phyloP scores from a whole-genome alignment of 2,113 vertebrate species.

The Rhizomys pruinosus region DNA sequence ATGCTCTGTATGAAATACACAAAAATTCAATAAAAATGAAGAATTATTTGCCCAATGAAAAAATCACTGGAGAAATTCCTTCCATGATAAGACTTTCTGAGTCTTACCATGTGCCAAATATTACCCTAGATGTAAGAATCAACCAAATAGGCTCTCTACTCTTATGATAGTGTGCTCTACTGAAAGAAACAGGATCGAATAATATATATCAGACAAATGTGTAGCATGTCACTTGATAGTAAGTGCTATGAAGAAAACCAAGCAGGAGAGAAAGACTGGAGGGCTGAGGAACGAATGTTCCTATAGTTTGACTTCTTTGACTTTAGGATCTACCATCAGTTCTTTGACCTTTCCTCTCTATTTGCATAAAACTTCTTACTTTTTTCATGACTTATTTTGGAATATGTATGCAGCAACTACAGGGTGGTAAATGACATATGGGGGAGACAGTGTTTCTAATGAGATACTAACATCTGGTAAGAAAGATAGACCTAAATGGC shows the following conservation, averaged over 20 bases:
- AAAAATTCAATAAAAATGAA: neutral
- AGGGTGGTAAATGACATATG: neutral
- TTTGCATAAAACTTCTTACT: neutral
- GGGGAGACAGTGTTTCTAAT: neutral
- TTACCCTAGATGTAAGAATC: neutral
- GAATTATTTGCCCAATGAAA: neutral
- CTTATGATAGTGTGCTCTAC: neutral
- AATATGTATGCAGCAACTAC: neutral
- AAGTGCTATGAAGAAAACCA: neutral
- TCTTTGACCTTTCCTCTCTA: neutral
- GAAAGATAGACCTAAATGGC: neutral
- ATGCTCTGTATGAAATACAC: too few species aligned
- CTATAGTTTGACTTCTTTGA: neutral
- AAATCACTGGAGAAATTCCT: neutral
- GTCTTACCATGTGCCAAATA: neutral
- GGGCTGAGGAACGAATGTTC: too few species aligned
- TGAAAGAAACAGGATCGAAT: neutral
- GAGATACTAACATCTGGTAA: neutral
- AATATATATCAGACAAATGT: neutral
- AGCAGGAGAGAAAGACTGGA: neutral
- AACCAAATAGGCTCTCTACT: neutral
- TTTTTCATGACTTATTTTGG: neutral
- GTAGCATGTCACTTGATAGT: neutral
- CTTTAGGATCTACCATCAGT: neutral
- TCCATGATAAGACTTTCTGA: neutral